Evolutionary conservation across 1,140 invertebrate genomes (phyloP), one percentile per base, ranked within the genome.

Genomic region (Linepithema humile): DNA sequence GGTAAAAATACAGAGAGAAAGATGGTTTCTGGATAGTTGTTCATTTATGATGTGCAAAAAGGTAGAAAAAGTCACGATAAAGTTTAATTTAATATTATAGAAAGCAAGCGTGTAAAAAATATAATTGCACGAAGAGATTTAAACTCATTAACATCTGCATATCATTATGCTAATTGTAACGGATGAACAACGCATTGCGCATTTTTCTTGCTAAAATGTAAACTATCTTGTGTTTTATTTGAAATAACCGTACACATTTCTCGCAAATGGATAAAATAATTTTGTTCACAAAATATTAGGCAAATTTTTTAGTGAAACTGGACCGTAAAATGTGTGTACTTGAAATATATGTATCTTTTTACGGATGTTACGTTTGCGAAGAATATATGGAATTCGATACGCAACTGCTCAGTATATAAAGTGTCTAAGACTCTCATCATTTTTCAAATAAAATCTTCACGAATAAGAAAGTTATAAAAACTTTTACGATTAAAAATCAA

Each of bases 41-140:
- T 48, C 12, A 48, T 64, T 75, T 35, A 64, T n/a, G n/a, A 64
- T 35, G 23, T 48, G 40, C 23, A 64, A 64, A 23, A 48, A 15
- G 12, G 23, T 35, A 6, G 2, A 23, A 65, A 77, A 48, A 64
- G 7, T 26, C 64, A 5, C 9, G 29, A 26, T 6, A 23, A 17
- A 60, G 32, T 10, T 64, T 35, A 60, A 60, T 60, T 74, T 74
- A 72, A 72, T 72, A 74, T 74, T 38, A 50, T 15, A 6, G 20
- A 32, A 6, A 35, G 64, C n/a, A 40, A 75, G 29, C 29, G n/a
- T 40, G 35, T n/a, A 7, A 38, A 26, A 57, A 55, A 26, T 40
- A 12, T 35, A 12, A 20, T 60, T 59, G 26, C 12, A 48, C 12
- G 12, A 23, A 12, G 12, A 48, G 17, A 45, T 77, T 65, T 23